Percentiles rank a stretch among this genome's conserved stretches.
Conservation (phyloP, 1,140 invertebrate genomes). For the Drosophila pectinifera region DNA sequence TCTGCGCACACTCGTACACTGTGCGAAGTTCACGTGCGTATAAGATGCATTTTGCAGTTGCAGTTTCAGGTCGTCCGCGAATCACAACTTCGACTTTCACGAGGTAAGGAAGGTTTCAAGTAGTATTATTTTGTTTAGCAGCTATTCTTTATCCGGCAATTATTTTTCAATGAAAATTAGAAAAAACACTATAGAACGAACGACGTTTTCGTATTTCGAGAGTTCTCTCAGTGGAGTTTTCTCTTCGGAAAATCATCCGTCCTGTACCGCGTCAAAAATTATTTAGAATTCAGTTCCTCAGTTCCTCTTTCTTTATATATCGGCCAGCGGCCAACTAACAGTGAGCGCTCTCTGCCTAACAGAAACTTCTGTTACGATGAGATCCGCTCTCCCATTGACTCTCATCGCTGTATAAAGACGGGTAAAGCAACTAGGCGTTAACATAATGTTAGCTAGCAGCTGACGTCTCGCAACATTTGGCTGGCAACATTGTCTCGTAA, state of each 20-base stretch:
- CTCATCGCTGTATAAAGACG: too few relatives aligned
- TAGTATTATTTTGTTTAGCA: background rate
- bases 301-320: background rate
- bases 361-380: too few relatives aligned
- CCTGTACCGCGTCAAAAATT: background rate
- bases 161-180: background rate
- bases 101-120: background rate
- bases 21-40: constrained; percentile 56
- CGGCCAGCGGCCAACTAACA: too few relatives aligned
- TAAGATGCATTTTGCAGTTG: constrained; percentile 59
- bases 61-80: constrained; percentile 23
- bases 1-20: constrained; percentile 27
- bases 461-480: background rate
- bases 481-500: background rate
- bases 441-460: too few relatives aligned
- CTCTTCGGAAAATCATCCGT: background rate
- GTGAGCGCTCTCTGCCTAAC: too few relatives aligned
- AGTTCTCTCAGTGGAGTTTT: background rate
- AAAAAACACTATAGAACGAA: background rate
- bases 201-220: background rate
- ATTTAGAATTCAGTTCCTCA: background rate
- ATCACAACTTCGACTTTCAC: constrained; percentile 19
- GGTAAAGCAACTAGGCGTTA: too few relatives aligned
- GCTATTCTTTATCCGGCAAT: background rate
- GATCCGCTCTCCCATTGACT: too few relatives aligned